Evolutionary conservation across 1,140 invertebrate genomes (phyloP).

Genomic region (Antheraea mylitta): DNA sequence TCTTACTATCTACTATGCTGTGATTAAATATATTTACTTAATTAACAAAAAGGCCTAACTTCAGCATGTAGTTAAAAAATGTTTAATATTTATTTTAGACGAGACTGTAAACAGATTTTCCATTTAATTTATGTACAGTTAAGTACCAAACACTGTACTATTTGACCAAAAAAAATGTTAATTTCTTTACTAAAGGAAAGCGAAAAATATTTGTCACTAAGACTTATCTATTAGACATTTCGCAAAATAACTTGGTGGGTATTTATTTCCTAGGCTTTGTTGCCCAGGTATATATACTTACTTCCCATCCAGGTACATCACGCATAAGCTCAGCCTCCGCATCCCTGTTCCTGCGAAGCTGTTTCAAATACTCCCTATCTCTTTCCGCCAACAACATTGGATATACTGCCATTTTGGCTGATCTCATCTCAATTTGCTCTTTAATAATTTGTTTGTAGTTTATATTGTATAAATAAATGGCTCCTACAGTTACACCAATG

Average conservation of each 20-base stretch:
- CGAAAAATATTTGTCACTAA: no score
- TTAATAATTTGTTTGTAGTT: slow-evolving; percentile 75
- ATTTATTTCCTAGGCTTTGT: neutral
- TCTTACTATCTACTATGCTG: no score
- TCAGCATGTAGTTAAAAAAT: no score
- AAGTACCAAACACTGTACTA: no score
- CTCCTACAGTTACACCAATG: slow-evolving; percentile 80
- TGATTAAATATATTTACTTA: no score
- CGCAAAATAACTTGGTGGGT: neutral
- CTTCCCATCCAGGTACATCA: slow-evolving; percentile 92
- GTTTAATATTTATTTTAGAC: no score
- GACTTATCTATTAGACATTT: no score
- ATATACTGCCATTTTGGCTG: slow-evolving; percentile 85
- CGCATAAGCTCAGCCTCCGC: slow-evolving; percentile 93
- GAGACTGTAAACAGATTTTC: no score
- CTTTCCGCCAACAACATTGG: slow-evolving; percentile 90
- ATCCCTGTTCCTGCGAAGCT: slow-evolving; percentile 88
- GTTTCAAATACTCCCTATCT: slow-evolving; percentile 90
- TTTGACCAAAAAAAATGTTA: no score
- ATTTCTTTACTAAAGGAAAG: no score
- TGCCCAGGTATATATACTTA: slow-evolving; percentile 23
- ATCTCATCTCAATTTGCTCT: slow-evolving; percentile 86
- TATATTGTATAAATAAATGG: slow-evolving; percentile 80
- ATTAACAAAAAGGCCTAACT: no score
- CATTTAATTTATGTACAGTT: no score